Base-by-base conservation (phyloP, 2,113 vertebrate species). In the Neogobius melanostomus region DNA sequence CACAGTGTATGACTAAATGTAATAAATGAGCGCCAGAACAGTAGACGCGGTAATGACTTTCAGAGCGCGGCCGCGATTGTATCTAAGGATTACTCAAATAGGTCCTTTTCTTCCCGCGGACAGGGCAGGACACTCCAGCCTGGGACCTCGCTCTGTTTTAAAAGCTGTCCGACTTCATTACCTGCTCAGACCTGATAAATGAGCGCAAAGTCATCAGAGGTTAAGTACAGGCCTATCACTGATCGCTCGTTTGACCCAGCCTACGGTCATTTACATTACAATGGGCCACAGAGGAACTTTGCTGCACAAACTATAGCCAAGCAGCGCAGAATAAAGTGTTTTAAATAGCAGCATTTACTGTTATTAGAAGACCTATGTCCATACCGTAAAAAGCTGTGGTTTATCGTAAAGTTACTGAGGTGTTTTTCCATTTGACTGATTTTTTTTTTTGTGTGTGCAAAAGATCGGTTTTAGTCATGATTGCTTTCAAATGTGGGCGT, bases 41-140 rank as follows among this genome's bases (percentile, higher is more conserved):
- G 77, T 82, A 75, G 78, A 54, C 52, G 59, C 61, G 57, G 64
- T 82, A 83, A 82, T 70, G 12, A 65, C 74, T 47, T 78, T 81
- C 66, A 77, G 63, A 68, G 56, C 17, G 12, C 75, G 75, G 71
- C 67, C 17, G 42, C 74, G 83, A 86, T 88, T 82, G 72, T 68
- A 82, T 84, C 71, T 68, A 15, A 71, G 77, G 77, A 81, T 87
- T 81, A 82, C 70, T 85, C 68, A 69, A 77, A 48, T 42, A 28
- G 28, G 57, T 52, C 66, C 59, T 80, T 75, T 78, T 69, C 80
- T 75, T 80, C 46, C n/a, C 17, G 67, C 14, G 15, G 50, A 59
- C 59, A 14, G 47, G 21, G 52, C 16, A 49, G 64, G 48, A 16
- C n/a, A 72, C 76, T 71, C 60, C 62, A 61, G 68, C 54, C n/a